These are phyloP conservation scores for Phasia obesa DNA, from an alignment of 2,888 invertebrate genomes.

Conservation along the genomic window DNA sequence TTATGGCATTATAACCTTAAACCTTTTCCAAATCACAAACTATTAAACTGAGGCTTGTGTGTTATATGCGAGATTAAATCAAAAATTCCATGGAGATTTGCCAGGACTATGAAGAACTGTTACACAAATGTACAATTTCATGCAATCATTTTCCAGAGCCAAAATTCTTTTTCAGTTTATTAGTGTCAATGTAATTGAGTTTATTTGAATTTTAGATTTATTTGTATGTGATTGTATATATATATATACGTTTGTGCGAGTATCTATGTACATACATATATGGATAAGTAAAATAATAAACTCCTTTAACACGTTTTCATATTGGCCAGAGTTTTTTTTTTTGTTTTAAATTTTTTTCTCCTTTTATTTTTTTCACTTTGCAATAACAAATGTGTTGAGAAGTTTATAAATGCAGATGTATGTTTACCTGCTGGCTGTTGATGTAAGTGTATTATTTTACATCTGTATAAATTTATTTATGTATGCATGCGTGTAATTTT, in stretches of 20 bases:
- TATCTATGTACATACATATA: neutral
- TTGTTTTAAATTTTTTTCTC: neutral
- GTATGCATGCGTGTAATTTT: neutral
- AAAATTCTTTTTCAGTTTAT: no score
- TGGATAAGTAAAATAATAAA: constrained; percentile 21
- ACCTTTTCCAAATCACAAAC: constrained; percentile 54
- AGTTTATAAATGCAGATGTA: neutral
- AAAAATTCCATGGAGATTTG: constrained; percentile 27
- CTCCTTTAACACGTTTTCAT: constrained; percentile 64
- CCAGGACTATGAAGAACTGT: constrained; percentile 13
- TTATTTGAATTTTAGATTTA: neutral
- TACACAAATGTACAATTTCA: neutral
- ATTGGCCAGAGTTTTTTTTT: constrained; percentile 13
- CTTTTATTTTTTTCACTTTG: neutral
- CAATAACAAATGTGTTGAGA: constrained; percentile 6
- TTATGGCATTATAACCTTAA: constrained; percentile 64
- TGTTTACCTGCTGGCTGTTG: neutral
- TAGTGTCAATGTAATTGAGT: neutral
- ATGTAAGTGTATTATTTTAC: neutral
- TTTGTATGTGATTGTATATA: neutral
- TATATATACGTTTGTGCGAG: neutral
- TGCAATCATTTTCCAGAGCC: no score
- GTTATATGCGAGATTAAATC: neutral
- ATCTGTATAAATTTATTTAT: neutral
- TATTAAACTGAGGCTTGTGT: constrained; percentile 32